These are phyloP conservation scores for Drosophila emarginata DNA, from an alignment of 2,888 invertebrate genomes.

Conservation along the genomic window DNA sequence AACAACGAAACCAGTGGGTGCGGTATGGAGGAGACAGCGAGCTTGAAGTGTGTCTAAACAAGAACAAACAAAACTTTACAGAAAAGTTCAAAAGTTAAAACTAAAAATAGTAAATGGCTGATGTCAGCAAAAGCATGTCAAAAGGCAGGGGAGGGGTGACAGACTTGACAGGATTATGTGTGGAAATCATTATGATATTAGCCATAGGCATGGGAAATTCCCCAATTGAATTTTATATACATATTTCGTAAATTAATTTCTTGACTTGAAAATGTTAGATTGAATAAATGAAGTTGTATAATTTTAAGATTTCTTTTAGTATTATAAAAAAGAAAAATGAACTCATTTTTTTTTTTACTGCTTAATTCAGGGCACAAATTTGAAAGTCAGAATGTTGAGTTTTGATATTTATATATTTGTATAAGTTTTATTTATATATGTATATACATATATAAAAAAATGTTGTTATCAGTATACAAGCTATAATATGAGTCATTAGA, in stretches of 20 bases:
- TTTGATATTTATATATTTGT: too few species aligned
- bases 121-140: slow-evolving; percentile 37
- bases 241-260: background rate
- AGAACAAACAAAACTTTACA: slow-evolving; percentile 38
- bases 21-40: background rate
- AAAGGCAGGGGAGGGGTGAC: background rate
- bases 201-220: background rate
- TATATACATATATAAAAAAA: too few species aligned
- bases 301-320: too few species aligned
- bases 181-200: slow-evolving; percentile 16
- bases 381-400: too few species aligned
- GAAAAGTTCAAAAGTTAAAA: slow-evolving; percentile 36
- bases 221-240: background rate
- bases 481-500: too few species aligned
- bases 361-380: too few species aligned
- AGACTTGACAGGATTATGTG: slow-evolving; percentile 10
- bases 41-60: slow-evolving; percentile 31
- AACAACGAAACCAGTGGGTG: background rate
- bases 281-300: too few species aligned
- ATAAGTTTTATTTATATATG: too few species aligned
- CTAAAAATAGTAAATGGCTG: slow-evolving; percentile 50
- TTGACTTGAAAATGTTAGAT: background rate
- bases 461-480: too few species aligned
- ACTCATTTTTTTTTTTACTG: too few species aligned
- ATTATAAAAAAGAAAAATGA: too few species aligned